A percentile compares a stretch with the other conserved stretches of the same genome.
These are phyloP conservation scores for Dicaeum eximium DNA, from an alignment of 2,113 vertebrate species.

Conservation along the genomic window DNA sequence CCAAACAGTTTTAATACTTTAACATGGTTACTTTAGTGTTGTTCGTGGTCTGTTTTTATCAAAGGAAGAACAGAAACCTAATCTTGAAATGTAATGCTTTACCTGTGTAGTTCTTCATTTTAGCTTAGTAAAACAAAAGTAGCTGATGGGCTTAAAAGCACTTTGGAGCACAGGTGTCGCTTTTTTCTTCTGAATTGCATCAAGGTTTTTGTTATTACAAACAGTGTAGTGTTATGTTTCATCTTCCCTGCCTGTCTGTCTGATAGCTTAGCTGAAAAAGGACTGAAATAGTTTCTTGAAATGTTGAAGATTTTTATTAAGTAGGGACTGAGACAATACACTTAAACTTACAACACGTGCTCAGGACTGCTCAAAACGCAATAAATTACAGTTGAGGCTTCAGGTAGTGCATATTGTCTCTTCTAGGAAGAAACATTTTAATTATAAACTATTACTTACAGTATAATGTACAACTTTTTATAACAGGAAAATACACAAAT, in stretches of 20 bases:
- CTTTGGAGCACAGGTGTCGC: not conserved
- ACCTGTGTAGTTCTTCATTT: not conserved
- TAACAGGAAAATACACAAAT: not conserved
- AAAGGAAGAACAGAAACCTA: not conserved
- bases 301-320: not conserved
- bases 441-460: not conserved
- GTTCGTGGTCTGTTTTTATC: not conserved
- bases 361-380: not conserved
- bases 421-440: not conserved
- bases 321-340: not conserved
- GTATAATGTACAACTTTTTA: not conserved
- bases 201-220: not conserved
- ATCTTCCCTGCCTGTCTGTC: not conserved
- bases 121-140: not conserved
- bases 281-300: not conserved
- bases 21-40: not conserved
- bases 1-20: not conserved
- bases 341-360: not conserved
- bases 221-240: not conserved
- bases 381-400: not conserved
- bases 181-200: not conserved
- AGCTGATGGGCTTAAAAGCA: not conserved
- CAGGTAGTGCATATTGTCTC: not conserved
- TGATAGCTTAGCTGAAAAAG: not conserved
- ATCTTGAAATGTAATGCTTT: not conserved